phyloP scores from a whole-genome alignment of 1,140 invertebrate genomes.

The Drosophila busckii region DNA sequence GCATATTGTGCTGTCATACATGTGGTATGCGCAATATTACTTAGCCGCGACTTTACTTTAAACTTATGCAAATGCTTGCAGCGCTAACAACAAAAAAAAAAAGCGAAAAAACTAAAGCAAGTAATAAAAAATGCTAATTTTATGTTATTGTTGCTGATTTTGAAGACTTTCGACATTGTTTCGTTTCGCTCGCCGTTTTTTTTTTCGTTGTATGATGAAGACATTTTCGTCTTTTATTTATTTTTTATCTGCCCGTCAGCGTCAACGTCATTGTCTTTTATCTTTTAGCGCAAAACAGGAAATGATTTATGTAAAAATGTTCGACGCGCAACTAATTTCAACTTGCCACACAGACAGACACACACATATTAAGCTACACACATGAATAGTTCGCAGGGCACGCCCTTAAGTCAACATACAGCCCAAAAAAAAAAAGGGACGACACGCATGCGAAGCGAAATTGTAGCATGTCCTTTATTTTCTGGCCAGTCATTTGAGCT shows the following conservation, averaged over 20 bases:
- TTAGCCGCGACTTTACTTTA: slow-evolving; percentile 37
- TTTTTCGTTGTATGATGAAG: slow-evolving; percentile 43
- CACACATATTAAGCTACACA: slow-evolving; percentile 18
- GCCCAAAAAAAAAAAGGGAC: neutral
- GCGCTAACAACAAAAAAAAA: slow-evolving; percentile 14
- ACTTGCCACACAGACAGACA: slow-evolving; percentile 33
- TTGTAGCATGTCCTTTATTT: slow-evolving; percentile 26
- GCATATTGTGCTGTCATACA: slow-evolving; percentile 20
- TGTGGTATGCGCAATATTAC: slow-evolving; percentile 63
- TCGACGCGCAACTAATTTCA: slow-evolving; percentile 62
- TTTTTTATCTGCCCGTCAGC: slow-evolving; percentile 22
- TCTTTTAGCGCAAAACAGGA: slow-evolving; percentile 54
- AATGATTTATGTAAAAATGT: slow-evolving; percentile 71
- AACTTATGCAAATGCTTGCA: slow-evolving; percentile 61
- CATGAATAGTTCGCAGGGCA: slow-evolving; percentile 25
- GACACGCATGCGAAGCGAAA: slow-evolving; percentile 7
- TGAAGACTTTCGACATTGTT: slow-evolving; percentile 34
- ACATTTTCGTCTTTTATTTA: slow-evolving; percentile 29
- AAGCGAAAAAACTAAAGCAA: slow-evolving; percentile 58
- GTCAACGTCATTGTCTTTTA: slow-evolving; percentile 33
- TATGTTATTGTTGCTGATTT: slow-evolving; percentile 68
- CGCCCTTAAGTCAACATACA: too few relatives aligned
- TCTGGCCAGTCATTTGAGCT: slow-evolving; percentile 54
- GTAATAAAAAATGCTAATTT: slow-evolving; percentile 76
- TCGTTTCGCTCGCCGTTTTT: slow-evolving; percentile 27